Conservation (phyloP, 2,113 vertebrate genomes). For the Chrysemys picta region DNA sequence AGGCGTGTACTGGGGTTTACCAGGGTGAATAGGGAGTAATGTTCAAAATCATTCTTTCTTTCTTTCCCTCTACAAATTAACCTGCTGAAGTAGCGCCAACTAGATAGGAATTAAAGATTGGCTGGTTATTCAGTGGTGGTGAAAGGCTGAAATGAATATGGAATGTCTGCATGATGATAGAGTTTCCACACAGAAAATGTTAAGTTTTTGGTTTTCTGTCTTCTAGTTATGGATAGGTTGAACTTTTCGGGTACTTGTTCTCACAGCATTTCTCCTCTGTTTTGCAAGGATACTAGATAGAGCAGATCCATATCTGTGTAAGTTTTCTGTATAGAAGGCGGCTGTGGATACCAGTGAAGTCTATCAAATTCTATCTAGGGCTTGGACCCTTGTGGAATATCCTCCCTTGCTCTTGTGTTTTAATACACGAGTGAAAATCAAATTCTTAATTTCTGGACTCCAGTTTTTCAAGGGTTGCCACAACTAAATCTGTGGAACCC, state of each 20-base stretch:
- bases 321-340: too few relatives aligned
- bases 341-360: background rate
- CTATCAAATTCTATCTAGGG: background rate
- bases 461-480: background rate
- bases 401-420: background rate
- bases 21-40: background rate
- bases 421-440: background rate
- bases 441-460: background rate
- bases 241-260: background rate
- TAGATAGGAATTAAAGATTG: background rate
- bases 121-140: background rate
- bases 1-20: background rate
- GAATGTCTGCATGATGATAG: background rate
- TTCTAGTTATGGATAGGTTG: too few relatives aligned
- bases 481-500: background rate
- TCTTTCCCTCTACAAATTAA: background rate
- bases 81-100: background rate
- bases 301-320: background rate
- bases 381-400: too few relatives aligned
- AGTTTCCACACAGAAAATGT: background rate
- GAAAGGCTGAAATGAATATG: background rate
- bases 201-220: background rate
- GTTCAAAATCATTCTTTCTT: background rate
- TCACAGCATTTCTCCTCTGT: background rate
- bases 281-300: background rate